Evolutionary conservation across 2,113 vertebrate species (phyloP).

Genomic region (Ailurus styani): DNA sequence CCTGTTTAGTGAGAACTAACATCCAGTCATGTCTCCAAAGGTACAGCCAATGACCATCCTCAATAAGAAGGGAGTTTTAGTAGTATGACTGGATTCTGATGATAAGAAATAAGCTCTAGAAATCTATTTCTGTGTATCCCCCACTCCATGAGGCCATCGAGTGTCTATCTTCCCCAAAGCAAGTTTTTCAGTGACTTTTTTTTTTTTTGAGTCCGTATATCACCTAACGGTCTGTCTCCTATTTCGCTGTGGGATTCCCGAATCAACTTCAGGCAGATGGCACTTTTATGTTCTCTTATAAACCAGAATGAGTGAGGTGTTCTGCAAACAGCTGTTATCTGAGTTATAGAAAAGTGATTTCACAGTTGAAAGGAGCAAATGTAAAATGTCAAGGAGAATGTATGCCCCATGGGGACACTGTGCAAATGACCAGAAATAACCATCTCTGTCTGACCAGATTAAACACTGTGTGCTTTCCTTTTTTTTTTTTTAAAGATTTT

Average conservation of each 20-base stretch:
- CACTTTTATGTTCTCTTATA: not conserved
- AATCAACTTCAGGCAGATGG: not conserved
- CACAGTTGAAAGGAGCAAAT: not conserved
- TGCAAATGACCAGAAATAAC: slow-evolving; percentile 9
- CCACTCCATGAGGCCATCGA: not conserved
- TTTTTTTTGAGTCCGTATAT: accelerated
- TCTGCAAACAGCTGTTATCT: not conserved
- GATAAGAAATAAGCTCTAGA: not conserved
- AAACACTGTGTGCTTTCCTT: not conserved
- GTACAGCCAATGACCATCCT: too few species aligned
- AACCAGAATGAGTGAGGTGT: not conserved
- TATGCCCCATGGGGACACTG: not conserved
- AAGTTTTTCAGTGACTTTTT: not conserved
- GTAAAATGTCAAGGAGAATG: not conserved
- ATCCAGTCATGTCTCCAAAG: accelerated
- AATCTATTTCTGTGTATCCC: not conserved
- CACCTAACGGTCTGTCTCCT: accelerated
- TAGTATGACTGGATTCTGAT: accelerated
- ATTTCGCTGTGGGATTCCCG: not conserved
- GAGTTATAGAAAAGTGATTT: not conserved
- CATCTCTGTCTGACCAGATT: not conserved
- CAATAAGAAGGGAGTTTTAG: accelerated
- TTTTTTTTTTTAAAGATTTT: too few species aligned
- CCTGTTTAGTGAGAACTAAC: accelerated
- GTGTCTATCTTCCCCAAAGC: too few species aligned